Percentiles rank a stretch among this genome's conserved stretches.
phyloP scores from a whole-genome alignment of 2,113 vertebrate genomes.

The Ia io region DNA sequence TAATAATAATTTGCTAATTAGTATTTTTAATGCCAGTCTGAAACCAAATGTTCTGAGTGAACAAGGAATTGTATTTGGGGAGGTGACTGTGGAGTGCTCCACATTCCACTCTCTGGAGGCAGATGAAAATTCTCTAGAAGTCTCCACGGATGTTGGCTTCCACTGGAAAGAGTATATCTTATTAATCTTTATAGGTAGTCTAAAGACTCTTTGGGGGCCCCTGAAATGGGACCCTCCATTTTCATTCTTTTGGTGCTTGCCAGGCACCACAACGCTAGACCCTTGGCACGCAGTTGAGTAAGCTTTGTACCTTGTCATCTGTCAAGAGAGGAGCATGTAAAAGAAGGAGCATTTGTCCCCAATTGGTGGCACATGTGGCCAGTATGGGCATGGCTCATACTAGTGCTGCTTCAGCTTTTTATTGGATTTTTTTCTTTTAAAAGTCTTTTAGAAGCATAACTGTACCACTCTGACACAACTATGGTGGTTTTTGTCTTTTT shows the following conservation, averaged over 20 bases:
- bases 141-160: neutral
- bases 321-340: neutral
- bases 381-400: neutral
- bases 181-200: neutral
- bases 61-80: neutral
- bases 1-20: conserved; percentile 24
- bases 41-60: neutral
- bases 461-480: neutral
- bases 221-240: neutral
- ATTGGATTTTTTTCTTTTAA: neutral
- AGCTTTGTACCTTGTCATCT: neutral
- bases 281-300: neutral
- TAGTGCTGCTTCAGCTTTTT: neutral
- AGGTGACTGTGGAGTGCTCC: neutral
- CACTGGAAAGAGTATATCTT: neutral
- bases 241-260: neutral
- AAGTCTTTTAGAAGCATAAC: neutral
- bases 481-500: neutral
- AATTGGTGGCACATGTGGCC: neutral
- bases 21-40: neutral
- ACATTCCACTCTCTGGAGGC: neutral
- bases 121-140: neutral
- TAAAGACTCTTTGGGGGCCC: neutral
- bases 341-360: neutral
- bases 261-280: neutral